A percentile compares a stretch with the other conserved stretches of the same genome.
Evolutionary conservation across 2,797 vertebrate genomes (phyloP).

Genomic region (Dermochelys coriacea): DNA sequence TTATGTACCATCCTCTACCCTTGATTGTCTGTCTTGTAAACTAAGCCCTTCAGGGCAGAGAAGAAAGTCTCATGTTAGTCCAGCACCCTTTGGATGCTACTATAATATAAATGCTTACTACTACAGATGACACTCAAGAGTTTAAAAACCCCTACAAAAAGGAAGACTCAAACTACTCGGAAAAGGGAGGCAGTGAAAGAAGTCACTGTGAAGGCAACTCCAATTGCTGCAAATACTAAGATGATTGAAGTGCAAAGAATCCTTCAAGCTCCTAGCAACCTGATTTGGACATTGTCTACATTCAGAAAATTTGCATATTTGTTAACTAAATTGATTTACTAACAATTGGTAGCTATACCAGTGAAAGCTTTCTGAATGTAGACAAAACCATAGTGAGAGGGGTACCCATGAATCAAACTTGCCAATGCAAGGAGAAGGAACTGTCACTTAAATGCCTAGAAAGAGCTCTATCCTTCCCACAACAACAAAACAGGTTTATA

Average conservation of each 20-base stretch:
- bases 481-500: not conserved
- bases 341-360: not conserved
- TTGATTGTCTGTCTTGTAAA: too few relatives aligned
- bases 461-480: not conserved
- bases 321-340: not conserved
- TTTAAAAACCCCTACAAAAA: too few relatives aligned
- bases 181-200: not conserved
- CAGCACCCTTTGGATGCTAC: not conserved
- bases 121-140: not conserved
- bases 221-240: too few relatives aligned
- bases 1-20: not conserved
- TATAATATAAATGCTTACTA: not conserved
- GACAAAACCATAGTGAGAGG: not conserved
- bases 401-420: not conserved
- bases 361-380: not conserved
- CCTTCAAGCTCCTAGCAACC: not conserved
- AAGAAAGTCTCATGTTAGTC: too few relatives aligned
- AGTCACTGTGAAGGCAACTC: not conserved
- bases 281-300: not conserved
- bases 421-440: not conserved
- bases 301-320: fast-evolving
- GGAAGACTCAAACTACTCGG: too few relatives aligned
- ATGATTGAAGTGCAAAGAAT: not conserved
- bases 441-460: not conserved
- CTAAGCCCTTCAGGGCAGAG: too few relatives aligned